Evolutionary conservation across 37 sponge, comb jelly and placozoan species (phyloP).

Genomic region (Bolinopsis microptera): DNA sequence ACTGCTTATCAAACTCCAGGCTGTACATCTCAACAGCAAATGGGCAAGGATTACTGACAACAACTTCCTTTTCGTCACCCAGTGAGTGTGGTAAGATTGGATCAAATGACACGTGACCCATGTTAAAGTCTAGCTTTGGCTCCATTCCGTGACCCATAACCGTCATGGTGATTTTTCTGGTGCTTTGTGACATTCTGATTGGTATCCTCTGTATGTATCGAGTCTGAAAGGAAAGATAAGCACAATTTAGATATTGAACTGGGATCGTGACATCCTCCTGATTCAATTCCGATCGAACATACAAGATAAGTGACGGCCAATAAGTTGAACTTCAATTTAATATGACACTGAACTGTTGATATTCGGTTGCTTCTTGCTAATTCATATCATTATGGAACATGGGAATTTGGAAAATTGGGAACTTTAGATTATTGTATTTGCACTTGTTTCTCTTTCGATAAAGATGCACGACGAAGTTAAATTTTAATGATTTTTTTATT

Average conservation of each 20-base stretch:
- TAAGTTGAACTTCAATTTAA: no score
- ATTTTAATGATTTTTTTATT: no score
- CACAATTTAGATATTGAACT: constrained; percentile 3
- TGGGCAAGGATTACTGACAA: constrained; percentile 81
- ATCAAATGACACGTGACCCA: constrained; percentile 78
- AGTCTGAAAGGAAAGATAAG: constrained; percentile 63
- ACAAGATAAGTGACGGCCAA: no score
- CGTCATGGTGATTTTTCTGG: constrained; percentile 69
- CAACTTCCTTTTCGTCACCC: constrained; percentile 80
- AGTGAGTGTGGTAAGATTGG: constrained; percentile 86
- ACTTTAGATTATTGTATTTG: no score
- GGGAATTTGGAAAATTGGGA: no score
- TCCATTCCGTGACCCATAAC: constrained; percentile 84
- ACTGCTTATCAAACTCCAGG: constrained; percentile 90
- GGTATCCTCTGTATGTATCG: constrained; percentile 81
- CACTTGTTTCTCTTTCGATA: no score
- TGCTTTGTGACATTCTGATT: constrained; percentile 76
- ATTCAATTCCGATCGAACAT: no score
- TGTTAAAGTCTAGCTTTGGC: constrained; percentile 80
- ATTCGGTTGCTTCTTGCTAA: no score
- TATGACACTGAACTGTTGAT: no score
- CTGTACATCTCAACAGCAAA: constrained; percentile 95
- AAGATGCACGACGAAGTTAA: no score
- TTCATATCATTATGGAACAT: no score
- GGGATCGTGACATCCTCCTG: no score